Percentiles rank a stretch among this genome's conserved stretches.
phyloP scores from a whole-genome alignment of 2,888 invertebrate genomes.

The Dilophus febrilis region DNA sequence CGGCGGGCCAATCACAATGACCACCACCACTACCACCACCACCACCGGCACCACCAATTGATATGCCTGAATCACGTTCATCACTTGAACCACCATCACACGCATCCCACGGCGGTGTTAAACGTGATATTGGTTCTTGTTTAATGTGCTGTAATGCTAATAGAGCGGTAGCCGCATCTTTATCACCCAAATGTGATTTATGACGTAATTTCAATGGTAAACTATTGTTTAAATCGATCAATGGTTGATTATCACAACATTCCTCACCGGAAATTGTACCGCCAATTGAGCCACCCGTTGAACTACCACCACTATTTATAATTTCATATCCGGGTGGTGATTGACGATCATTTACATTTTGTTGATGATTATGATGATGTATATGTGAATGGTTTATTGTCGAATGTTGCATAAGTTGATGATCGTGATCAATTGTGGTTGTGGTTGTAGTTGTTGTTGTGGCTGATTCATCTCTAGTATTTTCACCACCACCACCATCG shows the following conservation, averaged over 20 bases:
- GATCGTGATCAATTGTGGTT: no score
- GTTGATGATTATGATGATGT: background rate
- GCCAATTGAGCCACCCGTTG: conserved; percentile 37
- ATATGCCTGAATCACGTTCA: conserved; percentile 79
- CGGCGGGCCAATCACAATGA: conserved; percentile 26
- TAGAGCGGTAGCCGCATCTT: conserved; percentile 65
- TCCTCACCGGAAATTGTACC: conserved; percentile 34
- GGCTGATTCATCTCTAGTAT: background rate
- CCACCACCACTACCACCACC: conserved; percentile 34
- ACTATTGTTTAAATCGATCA: conserved; percentile 53
- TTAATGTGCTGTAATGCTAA: conserved; percentile 73
- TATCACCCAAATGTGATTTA: conserved; percentile 78
- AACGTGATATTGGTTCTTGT: conserved; percentile 64
- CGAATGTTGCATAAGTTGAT: background rate
- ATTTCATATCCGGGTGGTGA: conserved; percentile 75
- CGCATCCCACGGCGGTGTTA: conserved; percentile 72
- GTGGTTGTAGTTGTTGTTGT: conserved; percentile 4
- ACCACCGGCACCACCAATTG: conserved; percentile 36
- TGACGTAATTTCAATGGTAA: conserved; percentile 81
- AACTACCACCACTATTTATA: conserved; percentile 57
- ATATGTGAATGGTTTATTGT: no score
- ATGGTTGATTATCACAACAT: conserved; percentile 31
- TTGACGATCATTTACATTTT: conserved; percentile 22
- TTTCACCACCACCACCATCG: conserved; percentile 18
- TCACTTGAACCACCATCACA: conserved; percentile 66